phyloP scores from a whole-genome alignment of 1,140 invertebrate genomes.

The Aplysia californica region DNA sequence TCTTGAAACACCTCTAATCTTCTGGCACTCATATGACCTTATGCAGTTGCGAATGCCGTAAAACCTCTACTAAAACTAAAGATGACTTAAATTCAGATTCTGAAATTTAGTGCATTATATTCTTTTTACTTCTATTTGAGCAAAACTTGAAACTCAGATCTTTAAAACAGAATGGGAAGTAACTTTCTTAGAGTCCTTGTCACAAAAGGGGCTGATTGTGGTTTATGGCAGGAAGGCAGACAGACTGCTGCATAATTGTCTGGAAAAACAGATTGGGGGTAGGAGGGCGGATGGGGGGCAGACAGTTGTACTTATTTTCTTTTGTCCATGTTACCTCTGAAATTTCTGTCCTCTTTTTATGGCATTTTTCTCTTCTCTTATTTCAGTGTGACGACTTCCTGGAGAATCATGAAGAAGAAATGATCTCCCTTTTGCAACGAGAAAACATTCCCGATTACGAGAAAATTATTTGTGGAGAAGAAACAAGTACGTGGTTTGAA shows the following conservation, averaged over 20 bases:
- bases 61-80: no score
- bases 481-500: no score
- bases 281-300: no score
- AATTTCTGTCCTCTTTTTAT: neutral
- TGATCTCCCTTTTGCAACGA: slow-evolving; percentile 41
- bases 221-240: neutral
- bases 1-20: no score
- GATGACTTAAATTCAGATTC: neutral
- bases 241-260: neutral
- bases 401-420: slow-evolving; percentile 54
- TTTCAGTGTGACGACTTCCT: slow-evolving; percentile 50
- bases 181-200: neutral
- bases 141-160: no score
- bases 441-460: slow-evolving; percentile 28
- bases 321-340: neutral
- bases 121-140: no score
- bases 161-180: no score
- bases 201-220: neutral
- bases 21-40: no score
- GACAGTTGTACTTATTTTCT: neutral
- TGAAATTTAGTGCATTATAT: neutral
- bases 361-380: neutral
- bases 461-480: slow-evolving; percentile 31
- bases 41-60: no score
- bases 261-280: no score